These are phyloP conservation scores for Lymantria dispar DNA, from an alignment of 2,888 invertebrate genomes.

Conservation along the genomic window DNA sequence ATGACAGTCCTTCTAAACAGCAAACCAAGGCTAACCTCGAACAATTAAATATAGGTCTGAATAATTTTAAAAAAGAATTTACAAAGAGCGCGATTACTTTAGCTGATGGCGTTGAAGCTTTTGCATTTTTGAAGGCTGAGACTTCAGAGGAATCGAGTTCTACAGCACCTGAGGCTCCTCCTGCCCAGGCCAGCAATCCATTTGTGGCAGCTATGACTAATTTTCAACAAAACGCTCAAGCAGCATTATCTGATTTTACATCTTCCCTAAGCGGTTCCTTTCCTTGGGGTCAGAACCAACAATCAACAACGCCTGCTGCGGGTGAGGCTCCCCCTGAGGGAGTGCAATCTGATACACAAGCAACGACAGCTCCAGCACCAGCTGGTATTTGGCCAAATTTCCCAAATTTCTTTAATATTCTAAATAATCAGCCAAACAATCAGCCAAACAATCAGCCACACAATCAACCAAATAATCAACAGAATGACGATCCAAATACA, in stretches of 20 bases:
- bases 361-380: not conserved
- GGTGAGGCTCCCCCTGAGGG: not conserved
- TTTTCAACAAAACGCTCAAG: constrained; percentile 29
- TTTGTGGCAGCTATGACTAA: not conserved
- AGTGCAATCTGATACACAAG: constrained; percentile 3
- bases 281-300: not conserved
- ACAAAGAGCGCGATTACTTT: constrained; percentile 52
- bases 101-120: constrained; percentile 50
- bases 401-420: not conserved
- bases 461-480: not conserved
- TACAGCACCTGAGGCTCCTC: constrained; percentile 18
- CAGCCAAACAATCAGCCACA: not conserved
- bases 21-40: constrained; percentile 36
- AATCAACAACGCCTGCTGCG: constrained; percentile 1
- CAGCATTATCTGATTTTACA: constrained; percentile 30
- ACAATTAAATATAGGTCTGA: constrained; percentile 40
- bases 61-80: constrained; percentile 54
- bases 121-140: constrained; percentile 48
- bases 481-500: not conserved
- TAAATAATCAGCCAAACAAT: not conserved
- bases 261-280: constrained; percentile 5
- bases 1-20: constrained; percentile 16
- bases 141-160: not conserved
- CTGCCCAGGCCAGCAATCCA: constrained; percentile 3
- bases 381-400: not conserved